Percentiles rank a stretch among this genome's conserved stretches.
Conservation (phyloP, 2,888 invertebrate genomes). For the Trileptium ribeirensis region DNA sequence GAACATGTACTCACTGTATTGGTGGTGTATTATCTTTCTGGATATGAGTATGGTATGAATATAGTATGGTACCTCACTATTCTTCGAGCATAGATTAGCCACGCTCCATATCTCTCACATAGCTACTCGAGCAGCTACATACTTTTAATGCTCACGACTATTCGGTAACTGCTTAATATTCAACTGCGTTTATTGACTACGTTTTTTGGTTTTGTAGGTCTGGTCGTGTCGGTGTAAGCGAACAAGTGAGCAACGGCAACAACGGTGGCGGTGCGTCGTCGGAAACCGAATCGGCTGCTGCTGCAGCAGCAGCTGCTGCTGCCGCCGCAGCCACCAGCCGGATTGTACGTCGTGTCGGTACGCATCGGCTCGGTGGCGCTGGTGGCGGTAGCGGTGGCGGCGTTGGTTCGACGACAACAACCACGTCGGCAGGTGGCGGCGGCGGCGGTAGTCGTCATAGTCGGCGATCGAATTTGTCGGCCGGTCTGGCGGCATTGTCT, state of each 20-base stretch:
- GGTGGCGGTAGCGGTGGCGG: neutral
- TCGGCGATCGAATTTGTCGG: constrained; percentile 5
- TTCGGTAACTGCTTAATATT: no score
- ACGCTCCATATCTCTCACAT: no score
- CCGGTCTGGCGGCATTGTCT: neutral
- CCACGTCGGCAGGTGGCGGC: neutral
- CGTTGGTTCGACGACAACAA: neutral
- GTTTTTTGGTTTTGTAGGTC: neutral
- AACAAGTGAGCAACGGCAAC: neutral
- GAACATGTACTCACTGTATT: no score
- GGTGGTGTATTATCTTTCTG: no score
- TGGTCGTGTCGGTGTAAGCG: neutral
- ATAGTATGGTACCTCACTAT: no score
- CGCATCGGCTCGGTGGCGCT: neutral
- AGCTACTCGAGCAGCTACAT: no score
- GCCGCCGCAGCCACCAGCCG: neutral
- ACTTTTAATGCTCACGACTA: no score
- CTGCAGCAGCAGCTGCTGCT: neutral
- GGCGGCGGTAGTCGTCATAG: neutral
- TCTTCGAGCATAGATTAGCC: no score
- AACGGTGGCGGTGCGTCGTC: neutral
- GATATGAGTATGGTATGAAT: no score
- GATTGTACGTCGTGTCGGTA: neutral
- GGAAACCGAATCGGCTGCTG: neutral
- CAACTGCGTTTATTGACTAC: no score